Base-by-base conservation (phyloP, 2,888 invertebrate genomes). In the Eulithis prunata region DNA sequence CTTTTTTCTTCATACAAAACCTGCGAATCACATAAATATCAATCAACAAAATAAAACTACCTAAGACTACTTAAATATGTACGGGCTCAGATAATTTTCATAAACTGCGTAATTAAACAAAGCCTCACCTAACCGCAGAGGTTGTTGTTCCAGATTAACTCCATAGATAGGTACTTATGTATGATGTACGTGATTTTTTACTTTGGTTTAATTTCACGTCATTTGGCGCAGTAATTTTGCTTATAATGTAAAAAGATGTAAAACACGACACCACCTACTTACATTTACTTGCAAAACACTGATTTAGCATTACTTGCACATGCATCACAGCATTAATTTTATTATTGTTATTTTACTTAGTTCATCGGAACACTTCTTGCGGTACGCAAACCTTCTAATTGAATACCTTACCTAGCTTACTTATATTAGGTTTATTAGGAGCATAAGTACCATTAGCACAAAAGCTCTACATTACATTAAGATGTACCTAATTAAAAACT, bases 241-340 rank as follows among this genome's bases (percentile, higher is more conserved):
- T 66, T 53, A 58, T 55, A 54, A 54, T 45, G 61, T 61, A 55
- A 60, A 66, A 55, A 54, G 55, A 52, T 36, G 28, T 62, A 57
- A 45, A 60, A 68, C 57, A 61, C 46, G 68, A 64, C 60, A 68
- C 66, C 63, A 62, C 63, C 67, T 61, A 68, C 63, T 63, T 61
- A 68, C 57, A 61, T 68, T 61, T 45, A 53, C 49, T 57, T 61
- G 68, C 61, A 55, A 68, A 68, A 64, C 55, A 54, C 55, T 43
- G 60, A 67, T 60, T 64, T 64, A 51, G 63, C 63, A 64, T 61
- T 57, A 58, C 64, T 68, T 68, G 64, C 64, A 68, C 68, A 64
- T 68, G 64, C 57, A 47, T 7, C 43, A 11, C 57, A n/a, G 41
- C 43, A 54, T 21, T 62, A 28, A 57, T 49, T 53, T 51, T 51